Percentiles rank a stretch among this genome's conserved stretches.
These are phyloP conservation scores for Daktulosphaira vitifoliae DNA, from an alignment of 1,140 invertebrate species.

Conservation along the genomic window DNA sequence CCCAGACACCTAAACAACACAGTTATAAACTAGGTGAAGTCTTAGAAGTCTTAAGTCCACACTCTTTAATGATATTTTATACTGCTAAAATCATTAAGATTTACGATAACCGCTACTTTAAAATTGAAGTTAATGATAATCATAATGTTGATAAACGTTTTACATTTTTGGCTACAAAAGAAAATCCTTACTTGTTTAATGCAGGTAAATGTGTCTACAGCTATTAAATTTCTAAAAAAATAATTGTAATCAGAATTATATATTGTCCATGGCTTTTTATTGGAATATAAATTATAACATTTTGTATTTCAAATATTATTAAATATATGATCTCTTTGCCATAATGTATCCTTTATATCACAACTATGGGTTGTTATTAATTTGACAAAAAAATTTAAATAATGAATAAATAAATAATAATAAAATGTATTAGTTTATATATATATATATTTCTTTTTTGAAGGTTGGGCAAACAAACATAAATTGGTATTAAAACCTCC, in stretches of 20 bases:
- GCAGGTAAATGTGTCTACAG: not conserved
- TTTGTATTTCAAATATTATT: too few species aligned
- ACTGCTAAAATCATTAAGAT: conserved; percentile 12
- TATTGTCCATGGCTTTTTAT: too few species aligned
- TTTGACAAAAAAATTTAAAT: too few species aligned
- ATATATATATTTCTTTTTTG: too few species aligned
- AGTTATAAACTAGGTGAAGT: conserved; percentile 19
- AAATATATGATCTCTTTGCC: too few species aligned
- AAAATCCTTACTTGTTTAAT: conserved; percentile 25
- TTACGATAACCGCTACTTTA: conserved; percentile 25
- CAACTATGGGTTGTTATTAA: too few species aligned
- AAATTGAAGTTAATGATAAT: conserved; percentile 16
- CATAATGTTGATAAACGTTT: not conserved
- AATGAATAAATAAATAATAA: not conserved
- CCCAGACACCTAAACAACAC: conserved; percentile 2
- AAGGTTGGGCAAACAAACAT: conserved; percentile 20
- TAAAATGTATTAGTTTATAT: not conserved
- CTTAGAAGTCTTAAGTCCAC: conserved; percentile 23
- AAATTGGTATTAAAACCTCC: conserved; percentile 12
- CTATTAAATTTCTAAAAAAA: too few species aligned
- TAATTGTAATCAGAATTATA: too few species aligned
- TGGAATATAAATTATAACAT: too few species aligned
- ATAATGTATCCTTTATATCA: too few species aligned
- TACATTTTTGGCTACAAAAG: conserved; percentile 24
- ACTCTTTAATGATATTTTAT: conserved; percentile 19